Percentiles rank a stretch among this genome's conserved stretches.
phyloP scores from a whole-genome alignment of 1,140 invertebrate species.

The Pseudoatta argentina region DNA sequence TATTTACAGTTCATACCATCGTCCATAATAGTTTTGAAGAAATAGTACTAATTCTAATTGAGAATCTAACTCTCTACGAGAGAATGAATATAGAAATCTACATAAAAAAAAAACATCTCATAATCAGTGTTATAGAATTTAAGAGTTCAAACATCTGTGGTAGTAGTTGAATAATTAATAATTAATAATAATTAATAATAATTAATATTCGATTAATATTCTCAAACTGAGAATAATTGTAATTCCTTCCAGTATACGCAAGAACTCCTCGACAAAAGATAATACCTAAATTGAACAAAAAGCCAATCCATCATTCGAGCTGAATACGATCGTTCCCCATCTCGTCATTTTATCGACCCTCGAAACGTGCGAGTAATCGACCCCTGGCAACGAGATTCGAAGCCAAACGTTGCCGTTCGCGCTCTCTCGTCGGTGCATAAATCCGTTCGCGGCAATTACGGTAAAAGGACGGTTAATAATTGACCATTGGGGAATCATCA shows the following conservation, averaged over 20 bases:
- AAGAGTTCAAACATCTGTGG: not conserved
- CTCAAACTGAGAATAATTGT: not conserved
- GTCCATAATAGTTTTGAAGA: not conserved
- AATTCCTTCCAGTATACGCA: not conserved
- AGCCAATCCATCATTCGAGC: slow-evolving; percentile 44
- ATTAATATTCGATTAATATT: not conserved
- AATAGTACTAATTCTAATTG: not conserved
- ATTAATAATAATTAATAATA: not conserved
- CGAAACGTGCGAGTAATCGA: slow-evolving; percentile 37
- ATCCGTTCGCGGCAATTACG: slow-evolving; percentile 71
- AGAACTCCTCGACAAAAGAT: slow-evolving; percentile 40
- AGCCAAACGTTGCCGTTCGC: slow-evolving; percentile 31
- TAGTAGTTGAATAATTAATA: not conserved
- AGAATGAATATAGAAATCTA: not conserved
- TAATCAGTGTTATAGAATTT: too few species aligned
- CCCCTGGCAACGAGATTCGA: slow-evolving; percentile 5
- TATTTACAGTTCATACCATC: not conserved
- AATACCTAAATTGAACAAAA: slow-evolving; percentile 38
- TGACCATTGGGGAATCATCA: slow-evolving; percentile 54
- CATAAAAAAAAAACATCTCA: not conserved
- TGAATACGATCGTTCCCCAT: not conserved
- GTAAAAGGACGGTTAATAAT: slow-evolving; percentile 74
- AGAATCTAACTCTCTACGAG: too few species aligned
- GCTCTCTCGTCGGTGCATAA: slow-evolving; percentile 58
- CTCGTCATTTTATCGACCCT: slow-evolving; percentile 30